Evolutionary conservation across 2,113 vertebrate species (phyloP).

Genomic region (Petroica traversi): DNA sequence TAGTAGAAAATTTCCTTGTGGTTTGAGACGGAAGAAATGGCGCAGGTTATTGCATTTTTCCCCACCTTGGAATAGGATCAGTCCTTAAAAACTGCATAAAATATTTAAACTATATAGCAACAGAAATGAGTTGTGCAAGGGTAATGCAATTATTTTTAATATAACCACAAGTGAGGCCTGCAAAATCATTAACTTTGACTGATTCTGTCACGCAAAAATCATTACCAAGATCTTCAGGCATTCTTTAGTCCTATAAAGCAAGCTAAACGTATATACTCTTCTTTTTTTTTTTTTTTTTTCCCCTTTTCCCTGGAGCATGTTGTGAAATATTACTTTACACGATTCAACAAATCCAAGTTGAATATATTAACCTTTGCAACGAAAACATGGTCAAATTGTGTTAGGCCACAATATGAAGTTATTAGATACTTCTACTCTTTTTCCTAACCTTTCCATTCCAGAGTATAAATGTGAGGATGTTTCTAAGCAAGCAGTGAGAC

Average conservation of each 20-base stretch:
- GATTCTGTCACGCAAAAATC: conserved; percentile 13
- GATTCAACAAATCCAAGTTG: neutral
- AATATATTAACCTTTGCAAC: conserved; percentile 23
- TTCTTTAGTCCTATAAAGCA: neutral
- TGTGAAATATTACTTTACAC: neutral
- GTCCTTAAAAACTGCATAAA: conserved; percentile 23
- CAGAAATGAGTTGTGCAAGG: neutral
- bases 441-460: neutral
- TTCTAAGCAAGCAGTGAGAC: neutral
- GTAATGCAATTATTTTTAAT: conserved; percentile 49
- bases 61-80: neutral
- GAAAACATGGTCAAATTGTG: neutral
- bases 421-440: neutral
- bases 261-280: neutral
- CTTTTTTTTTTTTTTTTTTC: neutral
- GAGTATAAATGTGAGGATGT: neutral
- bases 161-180: neutral
- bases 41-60: neutral
- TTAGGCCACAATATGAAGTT: neutral
- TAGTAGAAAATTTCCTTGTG: neutral
- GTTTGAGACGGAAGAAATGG: neutral
- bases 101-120: conserved; percentile 29
- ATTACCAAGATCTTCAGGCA: neutral
- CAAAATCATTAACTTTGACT: conserved; percentile 30
- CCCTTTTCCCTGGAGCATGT: neutral